Evolutionary conservation across 2,113 vertebrate genomes (phyloP).

Genomic region (Cynopterus brachyotis): DNA sequence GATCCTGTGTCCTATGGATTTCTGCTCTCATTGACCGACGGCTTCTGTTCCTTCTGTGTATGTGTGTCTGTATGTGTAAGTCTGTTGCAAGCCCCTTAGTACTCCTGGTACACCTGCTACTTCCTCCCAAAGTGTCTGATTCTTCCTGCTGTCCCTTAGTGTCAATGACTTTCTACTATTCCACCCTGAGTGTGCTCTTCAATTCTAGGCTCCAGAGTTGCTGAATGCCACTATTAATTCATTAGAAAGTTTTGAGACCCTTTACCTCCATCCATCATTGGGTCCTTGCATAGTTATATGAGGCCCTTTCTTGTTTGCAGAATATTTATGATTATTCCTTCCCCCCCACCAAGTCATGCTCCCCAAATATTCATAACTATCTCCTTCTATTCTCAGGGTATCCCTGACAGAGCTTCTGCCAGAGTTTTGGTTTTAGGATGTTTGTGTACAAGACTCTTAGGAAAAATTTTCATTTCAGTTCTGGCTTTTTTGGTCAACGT

Average conservation of each 20-base stretch:
- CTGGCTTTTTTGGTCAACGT: neutral
- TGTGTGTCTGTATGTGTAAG: neutral
- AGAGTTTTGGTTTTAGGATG: neutral
- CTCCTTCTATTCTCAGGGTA: neutral
- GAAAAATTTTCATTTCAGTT: neutral
- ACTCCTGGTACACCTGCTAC: neutral
- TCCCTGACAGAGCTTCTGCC: neutral
- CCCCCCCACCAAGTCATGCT: neutral
- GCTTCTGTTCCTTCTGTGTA: neutral
- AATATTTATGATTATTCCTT: neutral
- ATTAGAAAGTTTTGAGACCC: neutral
- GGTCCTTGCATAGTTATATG: neutral
- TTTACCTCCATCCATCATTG: neutral
- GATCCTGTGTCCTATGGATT: neutral
- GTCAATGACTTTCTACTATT: neutral
- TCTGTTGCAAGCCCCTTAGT: neutral
- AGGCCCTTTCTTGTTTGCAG: neutral
- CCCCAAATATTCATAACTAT: neutral
- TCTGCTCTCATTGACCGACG: neutral
- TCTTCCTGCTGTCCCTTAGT: neutral
- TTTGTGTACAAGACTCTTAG: neutral
- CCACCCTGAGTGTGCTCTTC: neutral
- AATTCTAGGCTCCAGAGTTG: neutral
- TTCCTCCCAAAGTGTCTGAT: neutral
- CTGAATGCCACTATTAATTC: neutral